Conservation (phyloP, 2,797 vertebrate genomes). For the Gila robusta region DNA sequence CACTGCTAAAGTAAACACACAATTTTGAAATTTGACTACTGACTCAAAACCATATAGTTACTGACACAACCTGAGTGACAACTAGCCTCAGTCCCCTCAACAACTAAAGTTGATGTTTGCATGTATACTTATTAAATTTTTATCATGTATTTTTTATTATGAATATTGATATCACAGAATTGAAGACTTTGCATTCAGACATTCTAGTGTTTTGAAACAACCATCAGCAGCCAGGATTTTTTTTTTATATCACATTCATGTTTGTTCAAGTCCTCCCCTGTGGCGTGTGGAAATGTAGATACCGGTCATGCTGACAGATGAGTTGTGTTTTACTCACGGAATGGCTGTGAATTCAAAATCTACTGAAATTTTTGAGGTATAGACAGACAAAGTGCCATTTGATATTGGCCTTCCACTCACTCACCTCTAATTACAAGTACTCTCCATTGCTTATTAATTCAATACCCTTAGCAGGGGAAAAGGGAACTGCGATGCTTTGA, state of each 20-base stretch:
- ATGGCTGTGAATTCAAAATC: not conserved
- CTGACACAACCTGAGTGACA: not conserved
- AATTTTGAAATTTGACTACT: not conserved
- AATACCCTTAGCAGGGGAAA: constrained; percentile 5
- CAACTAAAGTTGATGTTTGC: not conserved
- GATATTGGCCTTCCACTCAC: constrained; percentile 19
- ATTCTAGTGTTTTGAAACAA: not conserved
- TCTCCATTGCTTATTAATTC: constrained; percentile 54
- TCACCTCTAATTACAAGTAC: constrained; percentile 36
- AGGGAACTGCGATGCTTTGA: not conserved
- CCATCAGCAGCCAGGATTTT: not conserved
- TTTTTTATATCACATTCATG: not conserved
- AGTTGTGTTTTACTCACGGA: not conserved
- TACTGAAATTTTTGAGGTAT: not conserved
- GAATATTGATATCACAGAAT: not conserved
- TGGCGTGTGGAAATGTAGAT: not conserved
- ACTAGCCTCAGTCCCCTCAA: not conserved
- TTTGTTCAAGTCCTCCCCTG: constrained; percentile 10
- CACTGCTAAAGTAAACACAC: not conserved
- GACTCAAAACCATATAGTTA: not conserved
- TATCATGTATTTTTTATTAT: too few relatives aligned
- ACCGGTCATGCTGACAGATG: not conserved
- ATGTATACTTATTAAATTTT: not conserved
- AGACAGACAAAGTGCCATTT: constrained; percentile 17
- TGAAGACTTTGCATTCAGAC: not conserved